phyloP scores from a whole-genome alignment of 1,140 invertebrate genomes.

The Scaptomyza graminum region DNA sequence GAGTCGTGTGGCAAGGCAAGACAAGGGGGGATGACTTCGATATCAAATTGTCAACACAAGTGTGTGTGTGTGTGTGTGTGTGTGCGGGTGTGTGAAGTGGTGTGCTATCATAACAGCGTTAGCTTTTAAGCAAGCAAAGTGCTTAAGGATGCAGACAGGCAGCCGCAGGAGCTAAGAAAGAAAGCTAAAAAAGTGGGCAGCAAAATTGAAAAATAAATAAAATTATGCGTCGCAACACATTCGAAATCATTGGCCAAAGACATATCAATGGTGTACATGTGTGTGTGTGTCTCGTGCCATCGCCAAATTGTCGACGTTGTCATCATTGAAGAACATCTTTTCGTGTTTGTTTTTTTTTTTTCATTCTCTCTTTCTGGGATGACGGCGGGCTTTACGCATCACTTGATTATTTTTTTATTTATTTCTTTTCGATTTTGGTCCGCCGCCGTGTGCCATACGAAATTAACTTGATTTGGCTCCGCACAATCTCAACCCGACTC shows the following conservation, averaged over 20 bases:
- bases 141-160: conserved; percentile 46
- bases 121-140: conserved; percentile 57
- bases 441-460: conserved; percentile 14
- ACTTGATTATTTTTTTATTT: conserved; percentile 40
- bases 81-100: conserved; percentile 1
- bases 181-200: conserved; percentile 25
- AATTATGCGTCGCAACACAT: conserved; percentile 74
- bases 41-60: conserved; percentile 52
- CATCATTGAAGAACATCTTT: conserved; percentile 25
- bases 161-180: conserved; percentile 6
- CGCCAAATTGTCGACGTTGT: conserved; percentile 20
- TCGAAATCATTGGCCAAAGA: conserved; percentile 60
- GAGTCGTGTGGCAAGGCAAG: background rate
- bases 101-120: conserved; percentile 61
- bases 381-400: conserved; percentile 54
- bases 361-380: conserved; percentile 1
- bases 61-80: conserved; percentile 15
- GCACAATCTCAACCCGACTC: conserved; percentile 18
- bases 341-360: background rate
- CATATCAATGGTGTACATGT: conserved; percentile 43
- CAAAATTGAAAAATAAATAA: conserved; percentile 80
- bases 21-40: background rate
- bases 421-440: conserved; percentile 25
- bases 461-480: conserved; percentile 48
- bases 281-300: background rate